phyloP scores from a whole-genome alignment of 2,888 invertebrate species.

The Chrysina gloriosa region DNA sequence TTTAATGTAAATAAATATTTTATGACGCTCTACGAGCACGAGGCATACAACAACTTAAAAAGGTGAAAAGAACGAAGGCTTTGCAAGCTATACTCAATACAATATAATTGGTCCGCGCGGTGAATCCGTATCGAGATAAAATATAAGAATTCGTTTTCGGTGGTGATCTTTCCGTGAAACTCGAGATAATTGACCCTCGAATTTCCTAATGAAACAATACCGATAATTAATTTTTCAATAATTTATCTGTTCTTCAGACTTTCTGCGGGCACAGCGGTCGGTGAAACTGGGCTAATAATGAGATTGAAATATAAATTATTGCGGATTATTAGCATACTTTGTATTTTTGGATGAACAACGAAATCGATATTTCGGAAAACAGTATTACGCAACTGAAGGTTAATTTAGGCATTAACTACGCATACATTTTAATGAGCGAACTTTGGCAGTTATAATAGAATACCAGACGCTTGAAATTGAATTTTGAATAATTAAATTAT shows the following conservation, averaged over 20 bases:
- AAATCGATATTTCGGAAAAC: neutral
- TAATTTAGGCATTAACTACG: slow-evolving; percentile 11
- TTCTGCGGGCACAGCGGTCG: neutral
- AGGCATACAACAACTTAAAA: no score
- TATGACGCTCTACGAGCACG: no score
- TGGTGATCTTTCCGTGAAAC: neutral
- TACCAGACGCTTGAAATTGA: neutral
- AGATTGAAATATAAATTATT: slow-evolving; percentile 33
- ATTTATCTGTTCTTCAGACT: slow-evolving; percentile 21
- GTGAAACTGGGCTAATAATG: slow-evolving; percentile 10
- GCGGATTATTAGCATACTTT: slow-evolving; percentile 22
- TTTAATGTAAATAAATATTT: no score
- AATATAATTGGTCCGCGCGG: slow-evolving; percentile 22
- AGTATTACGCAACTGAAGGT: neutral
- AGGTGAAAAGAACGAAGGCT: slow-evolving; percentile 9
- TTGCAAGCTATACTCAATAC: slow-evolving; percentile 24
- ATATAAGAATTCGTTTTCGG: slow-evolving; percentile 17
- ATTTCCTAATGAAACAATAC: slow-evolving; percentile 23
- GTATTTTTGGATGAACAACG: neutral
- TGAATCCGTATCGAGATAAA: neutral
- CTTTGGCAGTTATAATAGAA: slow-evolving; percentile 2
- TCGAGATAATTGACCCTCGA: slow-evolving; percentile 12
- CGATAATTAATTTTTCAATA: slow-evolving; percentile 34
- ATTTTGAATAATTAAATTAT: slow-evolving; percentile 8
- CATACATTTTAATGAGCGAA: slow-evolving; percentile 24